Conservation (phyloP, 2,797 vertebrate species). For the Aphelocoma californica region DNA sequence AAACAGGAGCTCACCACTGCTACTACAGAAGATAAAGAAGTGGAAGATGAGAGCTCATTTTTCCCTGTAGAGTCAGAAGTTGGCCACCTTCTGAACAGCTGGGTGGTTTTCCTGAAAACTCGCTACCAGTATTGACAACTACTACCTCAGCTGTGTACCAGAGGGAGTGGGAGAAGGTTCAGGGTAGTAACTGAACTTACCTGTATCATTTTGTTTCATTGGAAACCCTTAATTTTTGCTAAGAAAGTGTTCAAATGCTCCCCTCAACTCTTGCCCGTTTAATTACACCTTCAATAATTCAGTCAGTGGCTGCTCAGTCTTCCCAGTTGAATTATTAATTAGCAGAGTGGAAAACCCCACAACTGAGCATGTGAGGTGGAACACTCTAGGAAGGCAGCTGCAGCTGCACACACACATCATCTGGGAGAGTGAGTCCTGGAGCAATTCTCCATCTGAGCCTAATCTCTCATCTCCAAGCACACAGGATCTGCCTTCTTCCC, state of each 20-base stretch:
- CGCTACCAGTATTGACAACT: neutral
- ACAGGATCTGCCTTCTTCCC: neutral
- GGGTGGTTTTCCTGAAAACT: neutral
- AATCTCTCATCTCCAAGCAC: neutral
- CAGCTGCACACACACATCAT: neutral
- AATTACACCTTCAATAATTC: conserved; percentile 44
- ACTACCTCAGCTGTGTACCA: neutral
- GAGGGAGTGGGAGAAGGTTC: neutral
- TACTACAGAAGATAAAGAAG: neutral
- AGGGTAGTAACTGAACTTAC: neutral
- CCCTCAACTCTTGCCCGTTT: neutral
- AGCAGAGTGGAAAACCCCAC: neutral
- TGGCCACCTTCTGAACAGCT: neutral
- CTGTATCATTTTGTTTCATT: neutral
- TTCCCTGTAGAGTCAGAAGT: neutral
- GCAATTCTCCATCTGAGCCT: neutral
- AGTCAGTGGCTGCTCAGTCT: neutral
- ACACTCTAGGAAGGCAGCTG: neutral
- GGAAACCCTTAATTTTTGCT: neutral
- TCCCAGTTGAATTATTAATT: conserved; percentile 12
- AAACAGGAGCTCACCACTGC: neutral
- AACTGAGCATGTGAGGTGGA: neutral
- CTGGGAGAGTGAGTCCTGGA: neutral
- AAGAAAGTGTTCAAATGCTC: neutral
- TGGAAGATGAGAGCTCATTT: neutral